Conservation (phyloP, 2,113 vertebrate species). For the Otolemur garnettii region DNA sequence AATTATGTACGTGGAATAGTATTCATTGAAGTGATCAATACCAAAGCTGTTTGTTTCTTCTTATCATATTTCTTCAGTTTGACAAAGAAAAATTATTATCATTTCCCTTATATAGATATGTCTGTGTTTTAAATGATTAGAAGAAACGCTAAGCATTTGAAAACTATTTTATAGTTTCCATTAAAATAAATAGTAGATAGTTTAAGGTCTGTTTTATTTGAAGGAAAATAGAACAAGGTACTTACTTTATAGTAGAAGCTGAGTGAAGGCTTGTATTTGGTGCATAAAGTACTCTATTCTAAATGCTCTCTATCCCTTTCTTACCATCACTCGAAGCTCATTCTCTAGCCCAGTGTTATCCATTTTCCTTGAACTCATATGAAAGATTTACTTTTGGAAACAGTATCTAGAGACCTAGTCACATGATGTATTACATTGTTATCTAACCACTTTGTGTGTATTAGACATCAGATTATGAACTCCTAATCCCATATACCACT, state of each 20-base stretch:
- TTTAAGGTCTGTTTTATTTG: slow-evolving; percentile 30
- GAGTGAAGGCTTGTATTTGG: not conserved
- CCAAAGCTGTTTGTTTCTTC: not conserved
- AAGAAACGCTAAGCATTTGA: slow-evolving; percentile 20
- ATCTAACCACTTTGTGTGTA: not conserved
- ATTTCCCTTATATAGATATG: not conserved
- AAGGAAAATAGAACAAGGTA: slow-evolving; percentile 49
- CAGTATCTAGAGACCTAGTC: not conserved
- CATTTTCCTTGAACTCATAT: not conserved
- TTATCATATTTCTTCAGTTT: slow-evolving; percentile 50
- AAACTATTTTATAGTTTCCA: slow-evolving; percentile 22
- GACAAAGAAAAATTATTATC: slow-evolving; percentile 50
- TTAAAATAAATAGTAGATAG: slow-evolving; percentile 11
- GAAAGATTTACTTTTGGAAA: not conserved
- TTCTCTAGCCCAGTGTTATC: not conserved
- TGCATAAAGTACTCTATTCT: not conserved
- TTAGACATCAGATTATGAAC: not conserved
- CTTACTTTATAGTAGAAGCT: slow-evolving; percentile 17
- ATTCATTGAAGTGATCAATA: slow-evolving; percentile 19
- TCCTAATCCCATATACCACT: not conserved
- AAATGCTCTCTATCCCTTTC: not conserved
- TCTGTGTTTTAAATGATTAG: slow-evolving; percentile 7
- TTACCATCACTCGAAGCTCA: not conserved
- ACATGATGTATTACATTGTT: not conserved
- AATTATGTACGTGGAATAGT: not conserved